Conservation (phyloP, 2,797 vertebrate genomes). For the Linurgus olivaceus region DNA sequence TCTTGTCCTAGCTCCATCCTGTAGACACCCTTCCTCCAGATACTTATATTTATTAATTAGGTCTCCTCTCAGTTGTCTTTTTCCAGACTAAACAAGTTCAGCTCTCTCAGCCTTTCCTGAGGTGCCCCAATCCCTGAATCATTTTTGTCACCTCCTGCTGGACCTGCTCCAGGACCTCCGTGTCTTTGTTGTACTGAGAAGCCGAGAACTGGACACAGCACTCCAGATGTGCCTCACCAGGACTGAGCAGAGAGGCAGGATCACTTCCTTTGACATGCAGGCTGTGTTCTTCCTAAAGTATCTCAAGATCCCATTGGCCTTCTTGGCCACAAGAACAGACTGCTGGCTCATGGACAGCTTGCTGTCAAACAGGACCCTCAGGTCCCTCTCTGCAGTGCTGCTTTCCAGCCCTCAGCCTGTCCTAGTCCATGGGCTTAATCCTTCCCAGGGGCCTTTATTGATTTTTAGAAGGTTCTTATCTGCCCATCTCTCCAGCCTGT, state of each 20-base stretch:
- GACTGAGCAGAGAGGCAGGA: neutral
- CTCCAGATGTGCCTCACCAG: neutral
- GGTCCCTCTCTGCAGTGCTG: neutral
- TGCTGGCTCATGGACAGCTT: neutral
- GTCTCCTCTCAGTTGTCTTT: neutral
- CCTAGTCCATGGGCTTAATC: neutral
- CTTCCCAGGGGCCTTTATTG: neutral
- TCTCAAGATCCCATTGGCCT: fast-evolving
- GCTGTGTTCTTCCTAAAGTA: neutral
- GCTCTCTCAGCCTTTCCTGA: neutral
- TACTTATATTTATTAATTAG: neutral
- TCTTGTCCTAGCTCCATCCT: neutral
- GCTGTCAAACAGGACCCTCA: neutral
- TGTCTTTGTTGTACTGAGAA: neutral
- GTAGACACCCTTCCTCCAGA: neutral
- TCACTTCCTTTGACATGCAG: fast-evolving
- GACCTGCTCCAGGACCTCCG: neutral
- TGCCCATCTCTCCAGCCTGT: neutral
- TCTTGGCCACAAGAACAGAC: neutral
- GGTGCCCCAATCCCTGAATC: fast-evolving
- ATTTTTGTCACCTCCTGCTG: neutral
- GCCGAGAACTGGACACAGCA: neutral
- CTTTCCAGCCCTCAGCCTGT: neutral
- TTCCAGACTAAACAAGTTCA: neutral
- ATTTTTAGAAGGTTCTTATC: neutral